Base-by-base conservation (phyloP, 2,888 invertebrate genomes). In the Andrena hattorfiana region DNA sequence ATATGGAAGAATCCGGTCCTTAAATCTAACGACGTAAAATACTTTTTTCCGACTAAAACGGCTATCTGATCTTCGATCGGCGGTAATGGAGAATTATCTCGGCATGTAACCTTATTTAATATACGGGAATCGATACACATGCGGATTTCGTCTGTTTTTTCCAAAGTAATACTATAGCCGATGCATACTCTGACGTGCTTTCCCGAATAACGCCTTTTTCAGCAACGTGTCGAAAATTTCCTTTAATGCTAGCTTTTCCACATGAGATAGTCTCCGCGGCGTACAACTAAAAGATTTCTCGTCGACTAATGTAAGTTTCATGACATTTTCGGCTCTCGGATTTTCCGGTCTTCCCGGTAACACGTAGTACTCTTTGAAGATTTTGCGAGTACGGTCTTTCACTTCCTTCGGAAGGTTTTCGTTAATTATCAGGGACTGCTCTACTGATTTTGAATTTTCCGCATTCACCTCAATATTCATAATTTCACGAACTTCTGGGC, bases 21-120 rank as follows among this genome's bases (percentile, higher is more conserved):
- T 16, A 69, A 16, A 32, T 69, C 69, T 13, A 56, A 35, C 2
- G 13, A 16, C 0, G 56, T 54, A n/a, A 69, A 69, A 16, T 69
- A 69, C 2, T 35, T 69, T 23, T 69, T 69, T 6, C 30, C 26
- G 1, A 13, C 8, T 35, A 69, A 56, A 0, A 35, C 23, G 3
- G n/a, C 35, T 13, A 69, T n/a, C 28, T 69, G 56, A 20, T 59
- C 69, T 16, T 69, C 69, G 6, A 56, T 56, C 13, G 59, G 4
- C 0, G 69, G 69, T 20, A 69, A 35, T 2, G 56, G 69, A 2
- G 35, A 56, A 59, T 69, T 54, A 35, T 56, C 56, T 28, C 32
- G 20, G 3, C 16, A n/a, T 2, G 20, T 30, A 13, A 35, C n/a
- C 7, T 69, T 69, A 32, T 69, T 69, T 13, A 69, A 35, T 35